Evolutionary conservation across 2,797 vertebrate genomes (phyloP).

Genomic region (Sebastes nivosus): DNA sequence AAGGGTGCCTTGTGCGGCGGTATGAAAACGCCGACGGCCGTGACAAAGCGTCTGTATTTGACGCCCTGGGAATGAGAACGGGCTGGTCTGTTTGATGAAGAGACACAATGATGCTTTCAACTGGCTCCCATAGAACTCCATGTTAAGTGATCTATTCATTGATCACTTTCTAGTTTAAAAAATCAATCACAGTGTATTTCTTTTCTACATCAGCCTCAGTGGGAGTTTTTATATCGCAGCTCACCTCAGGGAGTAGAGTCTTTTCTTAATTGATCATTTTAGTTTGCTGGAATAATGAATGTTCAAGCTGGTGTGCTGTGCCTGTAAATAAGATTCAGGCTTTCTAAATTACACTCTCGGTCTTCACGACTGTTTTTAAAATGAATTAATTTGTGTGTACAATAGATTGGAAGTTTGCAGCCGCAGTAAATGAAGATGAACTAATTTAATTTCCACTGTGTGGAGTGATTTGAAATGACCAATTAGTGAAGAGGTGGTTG

Average conservation of each 20-base stretch:
- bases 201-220: not conserved
- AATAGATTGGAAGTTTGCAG: not conserved
- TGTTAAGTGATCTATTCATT: not conserved
- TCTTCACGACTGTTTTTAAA: not conserved
- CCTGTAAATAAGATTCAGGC: not conserved
- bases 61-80: no score
- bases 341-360: not conserved
- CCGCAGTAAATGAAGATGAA: not conserved
- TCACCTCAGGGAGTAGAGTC: slow-evolving; percentile 56
- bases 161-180: not conserved
- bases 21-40: no score
- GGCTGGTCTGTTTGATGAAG: not conserved
- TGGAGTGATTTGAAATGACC: slow-evolving; percentile 39
- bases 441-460: slow-evolving; percentile 43
- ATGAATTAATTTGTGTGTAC: not conserved
- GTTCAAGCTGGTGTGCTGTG: not conserved
- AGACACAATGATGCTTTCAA: not conserved
- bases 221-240: not conserved
- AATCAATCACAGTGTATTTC: not conserved
- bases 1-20: no score
- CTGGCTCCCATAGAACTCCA: not conserved
- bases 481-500: slow-evolving; percentile 13
- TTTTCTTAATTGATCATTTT: slow-evolving; percentile 2
- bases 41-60: no score
- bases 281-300: not conserved